Conservation (phyloP, 2,888 invertebrate genomes). For the Falcaria lacertinaria region DNA sequence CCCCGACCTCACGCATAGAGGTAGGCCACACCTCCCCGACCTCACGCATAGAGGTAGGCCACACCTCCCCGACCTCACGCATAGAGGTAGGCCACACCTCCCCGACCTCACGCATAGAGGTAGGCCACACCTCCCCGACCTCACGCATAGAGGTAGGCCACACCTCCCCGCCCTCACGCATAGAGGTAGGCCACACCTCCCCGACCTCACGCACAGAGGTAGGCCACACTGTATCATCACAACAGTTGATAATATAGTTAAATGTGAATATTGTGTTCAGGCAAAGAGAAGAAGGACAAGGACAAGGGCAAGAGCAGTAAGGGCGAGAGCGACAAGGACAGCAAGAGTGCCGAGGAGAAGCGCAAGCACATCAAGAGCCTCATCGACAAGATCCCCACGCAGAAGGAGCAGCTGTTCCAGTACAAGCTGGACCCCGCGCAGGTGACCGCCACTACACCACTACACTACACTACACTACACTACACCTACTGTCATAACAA, state of each 20-base stretch:
- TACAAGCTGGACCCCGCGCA: conserved; percentile 93
- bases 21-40: conserved; percentile 1
- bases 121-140: conserved; percentile 31
- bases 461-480: not conserved
- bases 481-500: too few relatives aligned
- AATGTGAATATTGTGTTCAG: conserved; percentile 13
- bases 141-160: conserved; percentile 19
- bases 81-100: conserved; percentile 30
- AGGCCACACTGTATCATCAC: too few relatives aligned
- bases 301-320: conserved; percentile 52
- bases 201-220: conserved; percentile 1
- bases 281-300: conserved; percentile 45
- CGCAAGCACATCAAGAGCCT: conserved; percentile 96
- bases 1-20: not conserved
- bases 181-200: too few relatives aligned
- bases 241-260: too few relatives aligned
- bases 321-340: conserved; percentile 65
- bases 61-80: conserved; percentile 21
- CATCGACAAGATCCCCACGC: conserved; percentile 99
- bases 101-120: conserved; percentile 20
- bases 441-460: conserved; percentile 59
- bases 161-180: conserved; percentile 24
- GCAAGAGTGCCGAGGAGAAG: conserved; percentile 94
- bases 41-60: conserved; percentile 2
- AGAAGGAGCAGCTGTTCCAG: conserved; percentile 96